phyloP scores from a whole-genome alignment of 2,113 vertebrate genomes.

The Cromileptes altivelis region DNA sequence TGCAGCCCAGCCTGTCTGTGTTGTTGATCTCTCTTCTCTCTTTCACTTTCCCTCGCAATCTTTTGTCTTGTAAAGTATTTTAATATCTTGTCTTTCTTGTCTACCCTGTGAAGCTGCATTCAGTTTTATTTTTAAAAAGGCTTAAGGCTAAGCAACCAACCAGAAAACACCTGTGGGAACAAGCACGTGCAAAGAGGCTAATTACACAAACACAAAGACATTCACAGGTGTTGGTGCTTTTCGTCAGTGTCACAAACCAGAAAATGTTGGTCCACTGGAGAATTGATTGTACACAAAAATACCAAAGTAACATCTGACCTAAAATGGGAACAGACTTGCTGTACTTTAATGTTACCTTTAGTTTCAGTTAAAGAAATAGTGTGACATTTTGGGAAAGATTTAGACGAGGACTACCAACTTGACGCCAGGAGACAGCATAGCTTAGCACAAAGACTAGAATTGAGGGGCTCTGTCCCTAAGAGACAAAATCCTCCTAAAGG shows the following conservation, averaged over 20 bases:
- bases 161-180: neutral
- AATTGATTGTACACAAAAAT: neutral
- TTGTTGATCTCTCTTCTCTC: conserved; percentile 14
- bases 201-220: neutral
- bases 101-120: conserved; percentile 72
- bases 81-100: conserved; percentile 53
- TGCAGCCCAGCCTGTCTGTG: conserved; percentile 48
- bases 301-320: neutral
- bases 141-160: neutral
- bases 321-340: too few relatives aligned
- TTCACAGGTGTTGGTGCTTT: neutral
- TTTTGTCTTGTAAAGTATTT: conserved; percentile 44
- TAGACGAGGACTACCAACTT: too few relatives aligned
- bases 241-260: neutral
- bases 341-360: too few relatives aligned
- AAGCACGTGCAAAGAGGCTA: neutral
- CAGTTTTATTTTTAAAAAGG: conserved; percentile 31
- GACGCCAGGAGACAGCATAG: too few relatives aligned
- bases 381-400: too few relatives aligned
- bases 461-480: too few relatives aligned
- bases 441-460: too few relatives aligned
- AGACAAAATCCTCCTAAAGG: too few relatives aligned
- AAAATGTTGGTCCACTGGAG: neutral
- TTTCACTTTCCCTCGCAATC: neutral
- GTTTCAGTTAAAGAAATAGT: too few relatives aligned